phyloP scores from a whole-genome alignment of 2,888 invertebrate genomes.

The Cistogaster globosa region DNA sequence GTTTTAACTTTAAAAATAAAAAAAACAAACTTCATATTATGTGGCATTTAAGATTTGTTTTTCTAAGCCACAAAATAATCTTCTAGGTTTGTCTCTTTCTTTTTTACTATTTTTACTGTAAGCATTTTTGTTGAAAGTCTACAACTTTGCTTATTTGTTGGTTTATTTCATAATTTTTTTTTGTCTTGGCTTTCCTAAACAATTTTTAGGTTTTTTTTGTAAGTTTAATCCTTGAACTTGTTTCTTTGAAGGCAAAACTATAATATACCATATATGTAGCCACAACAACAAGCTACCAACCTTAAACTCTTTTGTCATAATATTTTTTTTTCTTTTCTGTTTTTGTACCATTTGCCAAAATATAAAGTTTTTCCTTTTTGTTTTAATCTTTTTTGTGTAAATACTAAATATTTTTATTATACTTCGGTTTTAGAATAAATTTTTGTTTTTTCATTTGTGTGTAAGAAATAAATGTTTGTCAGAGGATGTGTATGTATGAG shows the following conservation, averaged over 20 bases:
- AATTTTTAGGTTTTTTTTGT: constrained; percentile 40
- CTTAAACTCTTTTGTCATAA: constrained; percentile 59
- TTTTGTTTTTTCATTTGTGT: neutral
- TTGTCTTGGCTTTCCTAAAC: neutral
- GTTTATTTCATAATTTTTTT: neutral
- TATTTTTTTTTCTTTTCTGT: constrained; percentile 20
- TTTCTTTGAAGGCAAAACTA: constrained; percentile 59
- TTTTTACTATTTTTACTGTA: neutral
- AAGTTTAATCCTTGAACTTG: constrained; percentile 79
- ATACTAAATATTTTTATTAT: constrained; percentile 68
- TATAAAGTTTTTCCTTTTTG: constrained; percentile 38
- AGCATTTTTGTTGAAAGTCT: constrained; percentile 32
- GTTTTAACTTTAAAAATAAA: constrained; percentile 13
- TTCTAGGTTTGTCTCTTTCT: constrained; percentile 29
- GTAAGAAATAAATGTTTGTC: neutral
- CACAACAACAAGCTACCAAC: constrained; percentile 54
- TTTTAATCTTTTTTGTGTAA: constrained; percentile 36
- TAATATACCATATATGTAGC: constrained; percentile 23
- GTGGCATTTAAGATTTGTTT: constrained; percentile 48
- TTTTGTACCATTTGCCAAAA: constrained; percentile 53
- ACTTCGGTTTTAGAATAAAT: constrained; percentile 38
- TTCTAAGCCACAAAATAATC: constrained; percentile 59
- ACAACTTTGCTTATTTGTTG: constrained; percentile 28
- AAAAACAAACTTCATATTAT: constrained; percentile 37
- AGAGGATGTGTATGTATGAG: constrained; percentile 54